Conservation (phyloP, 2,797 vertebrate genomes). For the Sebastolobus alascanus region DNA sequence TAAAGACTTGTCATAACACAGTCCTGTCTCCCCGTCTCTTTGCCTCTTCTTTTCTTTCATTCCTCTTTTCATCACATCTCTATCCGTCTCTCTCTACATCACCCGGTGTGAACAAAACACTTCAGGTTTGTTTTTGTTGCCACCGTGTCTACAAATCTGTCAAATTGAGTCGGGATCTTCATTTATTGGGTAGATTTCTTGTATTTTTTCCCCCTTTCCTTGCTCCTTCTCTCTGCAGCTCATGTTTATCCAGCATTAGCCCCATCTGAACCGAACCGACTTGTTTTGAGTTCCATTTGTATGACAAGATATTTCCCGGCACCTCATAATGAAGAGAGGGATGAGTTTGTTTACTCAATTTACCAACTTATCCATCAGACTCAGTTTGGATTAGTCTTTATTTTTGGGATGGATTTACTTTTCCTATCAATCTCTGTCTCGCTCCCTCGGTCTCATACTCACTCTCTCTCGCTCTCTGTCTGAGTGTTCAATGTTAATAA, state of each 20-base stretch:
- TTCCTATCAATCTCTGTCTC: constrained; percentile 47
- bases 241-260: constrained; percentile 58
- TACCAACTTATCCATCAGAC: constrained; percentile 71
- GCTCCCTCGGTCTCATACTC: constrained; percentile 20
- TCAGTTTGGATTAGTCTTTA: constrained; percentile 65
- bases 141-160: constrained; percentile 38
- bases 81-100: constrained; percentile 2
- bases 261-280: constrained; percentile 54
- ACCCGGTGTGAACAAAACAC: not conserved
- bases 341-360: constrained; percentile 74
- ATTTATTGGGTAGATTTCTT: constrained; percentile 45
- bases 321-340: constrained; percentile 63
- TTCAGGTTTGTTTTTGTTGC: constrained; percentile 29
- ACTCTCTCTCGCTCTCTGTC: not conserved
- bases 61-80: constrained; percentile 4
- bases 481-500: constrained; percentile 6
- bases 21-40: not conserved
- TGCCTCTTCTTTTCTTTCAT: not conserved
- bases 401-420: constrained; percentile 57
- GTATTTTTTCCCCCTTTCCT: not conserved
- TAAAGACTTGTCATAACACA: not conserved
- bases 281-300: constrained; percentile 64
- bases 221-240: constrained; percentile 20
- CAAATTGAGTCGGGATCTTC: constrained; percentile 35
- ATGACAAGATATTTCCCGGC: constrained; percentile 57